Evolutionary conservation across 2,888 invertebrate species (phyloP), one percentile per base, ranked within the genome.

Genomic region (Drosophila picticornis): DNA sequence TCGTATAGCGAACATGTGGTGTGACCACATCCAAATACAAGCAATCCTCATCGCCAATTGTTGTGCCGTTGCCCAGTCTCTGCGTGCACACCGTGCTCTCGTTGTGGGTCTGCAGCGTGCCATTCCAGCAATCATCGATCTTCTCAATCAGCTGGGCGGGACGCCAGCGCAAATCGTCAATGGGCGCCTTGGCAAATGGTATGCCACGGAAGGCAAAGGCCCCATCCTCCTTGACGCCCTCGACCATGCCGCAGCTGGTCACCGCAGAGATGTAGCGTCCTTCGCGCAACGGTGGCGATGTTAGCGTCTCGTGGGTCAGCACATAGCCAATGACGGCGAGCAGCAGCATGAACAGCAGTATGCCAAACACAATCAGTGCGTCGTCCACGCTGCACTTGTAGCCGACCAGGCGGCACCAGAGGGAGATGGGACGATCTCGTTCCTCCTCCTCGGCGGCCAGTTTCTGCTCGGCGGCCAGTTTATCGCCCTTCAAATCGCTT

Each of bases 11-110:
- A 4, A 97, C 96, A 77, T 96, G 95, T 0, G 98, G 97, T 1
- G 97, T 97, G 38, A 96, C 95, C 2, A 98, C 95, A 88, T 98
- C 97, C 11, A 98, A 93, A 25, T 96, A 96, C 43, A 98, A 94
- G 83, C 98, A 98, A 92, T 98, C 96, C 92, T 98, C 98, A 5
- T 94, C 94, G 0, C 97, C 97, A n/a, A 94, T 94, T 22, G 95
- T 93, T 0, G 95, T 95, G 29, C 96, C 95, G 82, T 96, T 95
- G 65, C 95, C 94, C 65, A 96, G 94, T 56, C 96, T 94, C 91
- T 97, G 97, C 83, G 95, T 94, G 91, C 97, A 97, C 0, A 94
- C 93, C 1, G 95, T 94, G 0, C 96, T 95, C 4, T 95, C 94
- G 69, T 96, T 95, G 91, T 96, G 96, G 1, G 96, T 95, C 73